These are phyloP conservation scores for Megalonaias nervosa DNA, from an alignment of 1,140 invertebrate genomes.

Conservation along the genomic window DNA sequence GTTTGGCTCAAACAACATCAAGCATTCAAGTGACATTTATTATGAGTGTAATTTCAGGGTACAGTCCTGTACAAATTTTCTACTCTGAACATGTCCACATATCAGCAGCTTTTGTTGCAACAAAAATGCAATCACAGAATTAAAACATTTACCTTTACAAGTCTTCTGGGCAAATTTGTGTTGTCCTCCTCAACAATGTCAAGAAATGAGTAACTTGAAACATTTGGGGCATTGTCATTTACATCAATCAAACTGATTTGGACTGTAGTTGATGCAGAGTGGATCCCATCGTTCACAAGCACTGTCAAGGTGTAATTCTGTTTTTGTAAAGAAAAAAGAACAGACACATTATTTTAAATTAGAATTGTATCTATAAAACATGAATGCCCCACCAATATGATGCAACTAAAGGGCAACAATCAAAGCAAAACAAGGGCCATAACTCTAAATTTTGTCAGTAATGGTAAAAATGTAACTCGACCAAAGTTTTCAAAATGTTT, in stretches of 20 bases:
- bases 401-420: no score
- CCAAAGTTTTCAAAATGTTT: no score
- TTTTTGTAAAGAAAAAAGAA: no score
- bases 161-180: constrained; percentile 3
- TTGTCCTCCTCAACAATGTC: constrained; percentile 95
- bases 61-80: neutral
- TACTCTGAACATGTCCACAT: neutral
- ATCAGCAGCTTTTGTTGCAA: neutral
- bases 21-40: neutral
- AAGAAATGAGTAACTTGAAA: constrained; percentile 75
- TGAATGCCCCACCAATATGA: no score
- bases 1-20: neutral
- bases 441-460: neutral
- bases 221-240: constrained; percentile 53
- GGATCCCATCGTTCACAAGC: constrained; percentile 46
- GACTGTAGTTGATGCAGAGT: constrained; percentile 73
- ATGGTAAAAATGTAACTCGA: no score
- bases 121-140: neutral
- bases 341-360: neutral
- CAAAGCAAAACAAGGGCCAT: no score
- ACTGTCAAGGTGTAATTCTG: constrained; percentile 45
- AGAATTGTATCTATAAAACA: no score
- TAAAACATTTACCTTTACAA: constrained; percentile 39
- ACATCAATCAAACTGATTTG: constrained; percentile 42
- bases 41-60: neutral